Conservation (phyloP, 2,888 invertebrate species). For the Phyllotreta cruciferae region DNA sequence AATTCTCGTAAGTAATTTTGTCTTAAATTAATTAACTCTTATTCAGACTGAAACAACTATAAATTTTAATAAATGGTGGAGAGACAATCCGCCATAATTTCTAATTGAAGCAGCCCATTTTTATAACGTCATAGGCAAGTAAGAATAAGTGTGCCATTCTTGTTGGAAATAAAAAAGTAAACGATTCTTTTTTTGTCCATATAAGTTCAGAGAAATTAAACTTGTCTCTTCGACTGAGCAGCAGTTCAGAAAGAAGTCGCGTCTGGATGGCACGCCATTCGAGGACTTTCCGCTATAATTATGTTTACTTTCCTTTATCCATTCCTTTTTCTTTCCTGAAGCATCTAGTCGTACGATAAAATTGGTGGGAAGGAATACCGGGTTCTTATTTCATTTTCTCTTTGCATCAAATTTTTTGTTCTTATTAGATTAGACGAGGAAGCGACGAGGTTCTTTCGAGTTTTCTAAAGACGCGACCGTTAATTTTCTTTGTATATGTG, state of each 20-base stretch:
- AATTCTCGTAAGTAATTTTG: no score
- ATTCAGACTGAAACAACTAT: no score
- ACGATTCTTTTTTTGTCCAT: constrained; percentile 10
- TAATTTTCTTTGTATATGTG: no score
- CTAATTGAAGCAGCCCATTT: no score
- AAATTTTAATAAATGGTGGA: no score
- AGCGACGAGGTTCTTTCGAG: constrained; percentile 1
- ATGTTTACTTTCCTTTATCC: constrained; percentile 27
- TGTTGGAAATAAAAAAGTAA: constrained; percentile 16
- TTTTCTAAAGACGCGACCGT: neutral
- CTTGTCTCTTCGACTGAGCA: constrained; percentile 23
- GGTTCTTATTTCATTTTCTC: constrained; percentile 23
- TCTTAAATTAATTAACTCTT: no score
- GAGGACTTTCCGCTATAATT: constrained; percentile 17
- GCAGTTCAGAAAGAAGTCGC: constrained; percentile 16
- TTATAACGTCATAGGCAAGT: neutral
- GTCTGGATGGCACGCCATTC: constrained; percentile 2
- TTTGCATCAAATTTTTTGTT: constrained; percentile 15
- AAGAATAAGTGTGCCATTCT: constrained; percentile 12
- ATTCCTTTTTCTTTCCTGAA: constrained; percentile 18
- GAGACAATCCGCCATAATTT: no score
- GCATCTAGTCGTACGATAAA: constrained; percentile 20
- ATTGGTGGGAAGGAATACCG: constrained; percentile 19
- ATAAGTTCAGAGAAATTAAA: constrained; percentile 21
- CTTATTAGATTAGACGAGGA: constrained; percentile 15